Base-by-base conservation (phyloP, 2,888 invertebrate species). In the Lasioglossum calceatum region DNA sequence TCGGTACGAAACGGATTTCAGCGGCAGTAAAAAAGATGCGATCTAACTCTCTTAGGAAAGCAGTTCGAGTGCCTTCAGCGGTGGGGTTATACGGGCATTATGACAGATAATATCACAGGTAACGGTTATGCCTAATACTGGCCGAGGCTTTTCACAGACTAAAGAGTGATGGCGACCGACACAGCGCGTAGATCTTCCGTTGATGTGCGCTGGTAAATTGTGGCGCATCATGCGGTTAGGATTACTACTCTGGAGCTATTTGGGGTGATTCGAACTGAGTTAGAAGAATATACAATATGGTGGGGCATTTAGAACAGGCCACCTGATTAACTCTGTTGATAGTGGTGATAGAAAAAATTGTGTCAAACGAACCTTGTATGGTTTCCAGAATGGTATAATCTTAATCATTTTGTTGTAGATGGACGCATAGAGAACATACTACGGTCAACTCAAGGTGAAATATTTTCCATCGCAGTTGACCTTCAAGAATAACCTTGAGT, bases 11-110 rank as follows among this genome's bases (percentile, higher is more conserved):
- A 54, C 27, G 19, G 27, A 7, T 39, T 78, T 19, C 23, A 72
- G 27, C 36, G 32, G 27, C 73, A 23, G 19, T 23, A 42, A 42
- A 32, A 36, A 8, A 27, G 27, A 32, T 32, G 67, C 67, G 32
- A 42, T 12, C 14, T 42, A 16, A 27, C 73, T 32, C 64, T 74
- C 54, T 54, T 70, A 27, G 42, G n/a, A 8, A 23, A 39, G n/a
- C 19, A 39, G 74, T 75, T 70, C 14, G 44, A 39, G 42, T 58
- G 58, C 16, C 5, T 58, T 12, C 44, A 19, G 3, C 23, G 27
- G 75, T 50, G 32, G 44, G 70, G 39, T 27, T 75, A 83, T 75
- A 71, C 27, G 47, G 32, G 70, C 54, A n/a, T 74, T 74, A 75
- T 27, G 70, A 73, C 39, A 47, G 58, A 80, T 83, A 81, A 39